Conservation (phyloP, 2,113 vertebrate genomes). For the Chamaea fasciata region DNA sequence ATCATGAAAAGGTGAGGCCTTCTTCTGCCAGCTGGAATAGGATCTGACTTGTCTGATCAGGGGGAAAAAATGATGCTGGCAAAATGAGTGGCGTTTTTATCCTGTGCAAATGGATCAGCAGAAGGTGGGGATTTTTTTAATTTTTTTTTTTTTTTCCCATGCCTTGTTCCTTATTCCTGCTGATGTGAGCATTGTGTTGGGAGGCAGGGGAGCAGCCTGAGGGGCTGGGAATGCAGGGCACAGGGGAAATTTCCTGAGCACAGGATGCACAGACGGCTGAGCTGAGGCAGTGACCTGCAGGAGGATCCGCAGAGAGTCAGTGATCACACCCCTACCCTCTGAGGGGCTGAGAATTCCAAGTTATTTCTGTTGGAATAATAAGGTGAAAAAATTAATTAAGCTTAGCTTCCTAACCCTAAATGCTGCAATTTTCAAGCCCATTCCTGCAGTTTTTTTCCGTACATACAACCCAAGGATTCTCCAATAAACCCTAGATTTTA, state of each 20-base stretch:
- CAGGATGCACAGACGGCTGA: rapidly evolving
- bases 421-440: not conserved
- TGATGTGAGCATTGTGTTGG: not conserved
- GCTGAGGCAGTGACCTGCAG: not conserved
- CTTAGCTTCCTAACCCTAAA: not conserved
- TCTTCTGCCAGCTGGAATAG: not conserved
- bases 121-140: not conserved
- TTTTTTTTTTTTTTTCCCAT: not conserved
- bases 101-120: not conserved
- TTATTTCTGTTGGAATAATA: not conserved
- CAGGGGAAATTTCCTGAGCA: not conserved
- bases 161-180: not conserved
- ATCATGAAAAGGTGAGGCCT: not conserved
- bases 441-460: not conserved
- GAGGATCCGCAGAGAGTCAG: not conserved
- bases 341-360: not conserved
- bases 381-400: not conserved
- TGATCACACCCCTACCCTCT: rapidly evolving
- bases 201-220: not conserved
- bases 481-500: not conserved
- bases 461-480: rapidly evolving
- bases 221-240: not conserved
- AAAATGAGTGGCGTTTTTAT: not conserved
- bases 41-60: not conserved
- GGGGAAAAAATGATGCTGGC: rapidly evolving